Percentiles rank a stretch among this genome's conserved stretches.
phyloP scores from a whole-genome alignment of 2,113 vertebrate species.

The Zapornia atra region DNA sequence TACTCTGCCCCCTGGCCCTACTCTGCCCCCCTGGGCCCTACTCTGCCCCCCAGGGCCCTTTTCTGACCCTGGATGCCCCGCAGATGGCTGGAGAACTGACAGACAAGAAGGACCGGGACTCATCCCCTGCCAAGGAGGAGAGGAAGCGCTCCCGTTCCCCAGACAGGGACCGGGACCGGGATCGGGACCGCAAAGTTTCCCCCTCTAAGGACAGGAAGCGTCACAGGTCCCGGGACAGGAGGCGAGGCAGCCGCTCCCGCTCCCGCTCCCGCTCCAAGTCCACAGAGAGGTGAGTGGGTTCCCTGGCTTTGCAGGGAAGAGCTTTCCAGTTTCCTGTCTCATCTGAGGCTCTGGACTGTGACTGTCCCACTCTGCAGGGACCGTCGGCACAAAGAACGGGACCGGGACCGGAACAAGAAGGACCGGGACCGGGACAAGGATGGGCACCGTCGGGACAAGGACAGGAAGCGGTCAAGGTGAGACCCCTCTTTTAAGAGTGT shows the following conservation, averaged over 20 bases:
- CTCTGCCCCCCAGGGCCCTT: no score
- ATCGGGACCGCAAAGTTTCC: constrained; percentile 87
- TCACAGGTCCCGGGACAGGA: constrained; percentile 88
- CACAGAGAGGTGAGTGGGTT: constrained; percentile 80
- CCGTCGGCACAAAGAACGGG: constrained; percentile 88
- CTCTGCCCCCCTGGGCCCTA: no score
- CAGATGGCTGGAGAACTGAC: constrained; percentile 92
- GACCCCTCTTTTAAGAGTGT: rapidly evolving
- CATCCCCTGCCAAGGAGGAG: constrained; percentile 85
- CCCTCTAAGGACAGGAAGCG: constrained; percentile 87
- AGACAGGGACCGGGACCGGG: constrained; percentile 83
- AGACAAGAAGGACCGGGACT: constrained; percentile 90
- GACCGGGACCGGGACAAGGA: constrained; percentile 89
- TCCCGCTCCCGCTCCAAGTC: constrained; percentile 88
- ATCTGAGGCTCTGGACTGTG: rapidly evolving
- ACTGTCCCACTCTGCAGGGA: constrained; percentile 71
- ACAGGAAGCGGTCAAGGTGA: constrained; percentile 87
- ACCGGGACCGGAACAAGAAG: constrained; percentile 87
- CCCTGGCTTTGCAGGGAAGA: background rate
- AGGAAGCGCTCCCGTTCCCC: constrained; percentile 86
- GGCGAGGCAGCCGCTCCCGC: constrained; percentile 78
- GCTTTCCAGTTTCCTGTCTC: rapidly evolving
- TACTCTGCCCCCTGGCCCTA: no score
- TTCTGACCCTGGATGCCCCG: rapidly evolving
- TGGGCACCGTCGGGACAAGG: constrained; percentile 87